phyloP scores from a whole-genome alignment of 2,113 vertebrate genomes.

The Anas platyrhynchos region DNA sequence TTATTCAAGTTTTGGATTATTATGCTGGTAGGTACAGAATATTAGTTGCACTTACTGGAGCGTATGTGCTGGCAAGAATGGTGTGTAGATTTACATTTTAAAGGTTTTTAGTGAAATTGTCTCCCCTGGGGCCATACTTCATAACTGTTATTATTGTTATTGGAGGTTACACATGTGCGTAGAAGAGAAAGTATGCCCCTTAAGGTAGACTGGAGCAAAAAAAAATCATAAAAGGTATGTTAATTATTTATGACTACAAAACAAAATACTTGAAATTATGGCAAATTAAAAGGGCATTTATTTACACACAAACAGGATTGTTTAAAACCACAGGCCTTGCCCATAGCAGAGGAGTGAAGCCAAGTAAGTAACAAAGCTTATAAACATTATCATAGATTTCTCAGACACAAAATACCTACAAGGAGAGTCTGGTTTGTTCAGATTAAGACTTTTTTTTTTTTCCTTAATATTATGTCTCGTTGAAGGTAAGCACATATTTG shows the following conservation, averaged over 20 bases:
- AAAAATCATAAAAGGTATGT: constrained; percentile 69
- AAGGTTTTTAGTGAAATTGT: constrained; percentile 69
- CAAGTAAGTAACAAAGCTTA: constrained; percentile 22
- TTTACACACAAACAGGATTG: constrained; percentile 61
- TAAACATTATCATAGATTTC: constrained; percentile 38
- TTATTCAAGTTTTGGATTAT: constrained; percentile 63
- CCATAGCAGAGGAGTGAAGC: background rate
- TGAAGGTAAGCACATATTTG: background rate
- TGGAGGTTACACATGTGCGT: constrained; percentile 58
- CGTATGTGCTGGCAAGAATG: constrained; percentile 68
- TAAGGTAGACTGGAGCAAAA: constrained; percentile 60
- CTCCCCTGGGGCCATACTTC: constrained; percentile 63
- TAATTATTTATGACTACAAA: constrained; percentile 69
- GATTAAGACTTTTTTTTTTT: background rate
- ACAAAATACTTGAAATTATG: constrained; percentile 68
- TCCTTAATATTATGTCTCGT: background rate
- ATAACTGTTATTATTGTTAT: constrained; percentile 67
- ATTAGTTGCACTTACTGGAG: constrained; percentile 75
- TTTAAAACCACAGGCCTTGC: constrained; percentile 45
- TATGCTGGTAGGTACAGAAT: constrained; percentile 66
- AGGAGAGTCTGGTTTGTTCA: constrained; percentile 24
- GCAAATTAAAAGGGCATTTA: constrained; percentile 69
- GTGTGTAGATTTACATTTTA: constrained; percentile 75
- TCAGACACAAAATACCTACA: constrained; percentile 26
- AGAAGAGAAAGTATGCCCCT: constrained; percentile 46